Evolutionary conservation across 2,888 invertebrate species (phyloP).

Genomic region (Anthophora plumipes): DNA sequence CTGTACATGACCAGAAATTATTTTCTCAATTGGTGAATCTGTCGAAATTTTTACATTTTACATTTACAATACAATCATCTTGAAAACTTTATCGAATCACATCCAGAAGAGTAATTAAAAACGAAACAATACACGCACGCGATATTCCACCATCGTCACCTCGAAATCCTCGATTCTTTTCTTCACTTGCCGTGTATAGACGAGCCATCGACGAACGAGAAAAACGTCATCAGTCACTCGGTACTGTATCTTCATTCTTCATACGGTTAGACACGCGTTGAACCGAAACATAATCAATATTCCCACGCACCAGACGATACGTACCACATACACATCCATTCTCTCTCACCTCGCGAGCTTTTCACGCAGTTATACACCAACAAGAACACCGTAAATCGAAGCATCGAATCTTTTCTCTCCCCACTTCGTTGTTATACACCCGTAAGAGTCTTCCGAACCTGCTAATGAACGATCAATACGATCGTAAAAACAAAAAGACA

Average conservation of each 20-base stretch:
- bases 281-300: constrained; percentile 7
- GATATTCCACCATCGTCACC: neutral
- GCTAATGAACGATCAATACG: constrained; percentile 15
- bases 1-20: no score
- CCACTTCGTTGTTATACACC: neutral
- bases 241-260: neutral
- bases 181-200: neutral
- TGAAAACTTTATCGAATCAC: no score
- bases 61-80: no score
- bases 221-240: neutral
- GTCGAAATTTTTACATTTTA: no score
- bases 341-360: neutral
- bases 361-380: neutral
- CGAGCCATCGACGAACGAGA: neutral
- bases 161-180: neutral
- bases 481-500: neutral
- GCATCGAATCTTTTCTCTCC: neutral
- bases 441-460: no score
- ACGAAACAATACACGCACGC: no score
- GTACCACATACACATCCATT: no score
- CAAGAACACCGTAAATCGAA: no score
- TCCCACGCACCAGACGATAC: neutral
- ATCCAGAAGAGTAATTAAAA: no score
- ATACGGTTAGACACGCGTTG: neutral
- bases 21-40: no score